A percentile compares a stretch with the other conserved stretches of the same genome.
phyloP scores from a whole-genome alignment of 2,888 invertebrate species.

The Ecdyonurus torrentis region DNA sequence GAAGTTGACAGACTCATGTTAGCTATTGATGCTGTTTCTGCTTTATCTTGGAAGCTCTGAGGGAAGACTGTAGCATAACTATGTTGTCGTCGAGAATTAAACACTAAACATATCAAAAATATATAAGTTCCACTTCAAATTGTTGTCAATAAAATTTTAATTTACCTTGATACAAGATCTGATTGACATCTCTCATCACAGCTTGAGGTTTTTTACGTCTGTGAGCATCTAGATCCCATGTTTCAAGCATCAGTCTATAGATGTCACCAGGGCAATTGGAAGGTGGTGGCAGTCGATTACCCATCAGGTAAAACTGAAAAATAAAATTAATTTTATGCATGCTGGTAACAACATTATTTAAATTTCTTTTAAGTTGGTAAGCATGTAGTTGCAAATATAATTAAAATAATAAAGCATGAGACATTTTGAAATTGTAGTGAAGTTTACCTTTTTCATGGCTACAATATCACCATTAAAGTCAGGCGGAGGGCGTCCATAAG shows the following conservation, averaged over 20 bases:
- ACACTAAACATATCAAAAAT: constrained; percentile 26
- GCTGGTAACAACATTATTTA: background rate
- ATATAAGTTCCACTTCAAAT: background rate
- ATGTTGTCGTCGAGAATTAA: constrained; percentile 41
- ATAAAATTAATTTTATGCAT: constrained; percentile 5
- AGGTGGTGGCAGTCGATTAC: constrained; percentile 49
- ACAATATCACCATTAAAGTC: constrained; percentile 20
- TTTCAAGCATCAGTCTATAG: constrained; percentile 57
- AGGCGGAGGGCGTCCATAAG: constrained; percentile 42
- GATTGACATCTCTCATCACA: constrained; percentile 70
- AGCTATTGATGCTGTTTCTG: background rate
- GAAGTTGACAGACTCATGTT: constrained; percentile 22
- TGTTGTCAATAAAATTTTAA: background rate
- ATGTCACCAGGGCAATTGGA: constrained; percentile 54
- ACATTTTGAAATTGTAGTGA: background rate
- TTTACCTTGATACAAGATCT: constrained; percentile 52
- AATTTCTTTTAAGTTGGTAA: background rate
- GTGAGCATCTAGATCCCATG: constrained; percentile 61
- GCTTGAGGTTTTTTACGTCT: constrained; percentile 62
- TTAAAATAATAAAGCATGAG: background rate
- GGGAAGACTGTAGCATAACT: constrained; percentile 37
- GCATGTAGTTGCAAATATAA: constrained; percentile 4
- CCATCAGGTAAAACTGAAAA: constrained; percentile 44
- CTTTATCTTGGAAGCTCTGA: constrained; percentile 19
- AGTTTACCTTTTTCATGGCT: constrained; percentile 25